Base-by-base conservation (phyloP, 2,888 invertebrate genomes). In the Noctua pronuba region DNA sequence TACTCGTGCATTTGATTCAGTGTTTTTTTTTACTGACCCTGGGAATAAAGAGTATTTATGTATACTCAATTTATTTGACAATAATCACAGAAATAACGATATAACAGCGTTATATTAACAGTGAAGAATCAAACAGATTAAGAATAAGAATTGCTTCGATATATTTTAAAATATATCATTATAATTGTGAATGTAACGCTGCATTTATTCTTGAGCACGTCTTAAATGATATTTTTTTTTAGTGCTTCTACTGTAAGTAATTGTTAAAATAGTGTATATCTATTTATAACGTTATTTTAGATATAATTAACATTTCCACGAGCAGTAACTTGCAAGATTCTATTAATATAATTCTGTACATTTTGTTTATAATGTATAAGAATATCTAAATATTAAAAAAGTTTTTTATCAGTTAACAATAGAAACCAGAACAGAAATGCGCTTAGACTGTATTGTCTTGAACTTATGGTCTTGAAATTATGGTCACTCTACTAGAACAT, bases 51-150 rank as follows among this genome's bases (percentile, higher is more conserved):
- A 77, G 77, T 77, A 77, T 77, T 77, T 73, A 77, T 78, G 78
- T 74, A 78, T 78, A 78, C 78, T 74, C 78, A 74, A 78, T 78
- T 78, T 78, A 78, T 78, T 78, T 78, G 78, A 78, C 78, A 78
- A 74, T 78, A 78, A 78, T 78, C 74, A 74, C 78, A 78, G 78
- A 78, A 78, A 78, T 78, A 78, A 74, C 73, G 78, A 78, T 78
- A 78, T 78, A 78, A 78, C 78, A 78, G 78, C 78, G 78, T 78
- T 78, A 78, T 78, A 78, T 74, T 74, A 77, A 77, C 77, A 77
- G 77, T 77, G 77, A 77, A 77, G 77, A 77, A 77, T 72, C 77
- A 77, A 77, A 77, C 77, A 77, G 72, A 77, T 77, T 73, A 73
- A 77, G 77, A 73, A 77, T 77, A 77, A 77, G 77, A 77, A 79